A percentile compares a stretch with the other conserved stretches of the same genome.
These are phyloP conservation scores for Sinosuthora webbiana DNA, from an alignment of 2,113 vertebrate genomes.

Conservation along the genomic window DNA sequence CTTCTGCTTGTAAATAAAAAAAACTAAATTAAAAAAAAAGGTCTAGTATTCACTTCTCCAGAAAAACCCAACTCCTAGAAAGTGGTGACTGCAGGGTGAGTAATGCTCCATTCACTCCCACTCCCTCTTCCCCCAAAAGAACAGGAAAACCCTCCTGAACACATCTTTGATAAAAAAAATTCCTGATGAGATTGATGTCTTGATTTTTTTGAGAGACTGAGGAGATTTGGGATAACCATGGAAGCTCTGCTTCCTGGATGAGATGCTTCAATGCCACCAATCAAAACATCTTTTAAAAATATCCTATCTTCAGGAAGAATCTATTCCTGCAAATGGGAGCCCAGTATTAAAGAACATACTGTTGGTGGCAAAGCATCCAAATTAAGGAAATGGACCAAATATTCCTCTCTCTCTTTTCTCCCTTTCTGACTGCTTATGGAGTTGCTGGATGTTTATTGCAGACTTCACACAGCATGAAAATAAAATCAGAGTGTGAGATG, in stretches of 20 bases:
- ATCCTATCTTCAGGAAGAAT: background rate
- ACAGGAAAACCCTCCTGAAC: background rate
- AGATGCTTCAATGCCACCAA: background rate
- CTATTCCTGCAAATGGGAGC: background rate
- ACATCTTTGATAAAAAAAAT: background rate
- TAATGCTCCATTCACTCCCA: background rate
- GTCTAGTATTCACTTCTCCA: background rate
- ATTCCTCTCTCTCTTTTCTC: background rate
- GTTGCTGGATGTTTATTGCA: background rate
- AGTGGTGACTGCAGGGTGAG: background rate
- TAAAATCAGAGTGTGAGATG: background rate
- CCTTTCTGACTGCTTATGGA: background rate
- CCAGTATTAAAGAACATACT: background rate
- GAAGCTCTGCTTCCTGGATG: background rate
- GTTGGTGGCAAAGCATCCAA: background rate
- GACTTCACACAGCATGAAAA: background rate
- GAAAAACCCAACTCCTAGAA: background rate
- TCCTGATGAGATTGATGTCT: background rate
- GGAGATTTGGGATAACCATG: background rate
- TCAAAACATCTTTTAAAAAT: slow-evolving; percentile 28
- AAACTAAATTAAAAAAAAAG: background rate
- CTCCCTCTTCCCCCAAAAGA: background rate
- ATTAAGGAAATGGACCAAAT: background rate
- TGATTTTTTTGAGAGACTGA: background rate
- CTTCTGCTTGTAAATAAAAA: background rate